A percentile compares a stretch with the other conserved stretches of the same genome.
Conservation (phyloP, 2,113 vertebrate species). For the Salminus brasiliensis region DNA sequence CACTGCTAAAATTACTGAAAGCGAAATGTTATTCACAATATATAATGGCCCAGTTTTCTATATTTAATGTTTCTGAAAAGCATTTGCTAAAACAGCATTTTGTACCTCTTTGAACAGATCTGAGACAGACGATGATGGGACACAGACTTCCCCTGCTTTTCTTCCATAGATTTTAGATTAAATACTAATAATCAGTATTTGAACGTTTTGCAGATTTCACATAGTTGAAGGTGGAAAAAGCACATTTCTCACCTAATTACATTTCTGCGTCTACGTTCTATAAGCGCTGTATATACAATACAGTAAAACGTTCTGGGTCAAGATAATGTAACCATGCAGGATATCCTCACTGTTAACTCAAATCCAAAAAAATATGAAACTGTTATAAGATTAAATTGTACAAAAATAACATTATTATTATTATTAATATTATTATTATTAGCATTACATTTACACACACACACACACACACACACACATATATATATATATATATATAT, state of each 20-base stretch:
- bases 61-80: not conserved
- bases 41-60: not conserved
- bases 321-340: not conserved
- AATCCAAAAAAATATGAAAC: not conserved
- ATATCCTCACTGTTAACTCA: not conserved
- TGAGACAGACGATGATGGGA: not conserved
- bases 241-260: not conserved
- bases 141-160: too few species aligned
- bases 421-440: constrained; percentile 7
- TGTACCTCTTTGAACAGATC: not conserved
- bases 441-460: constrained; percentile 27
- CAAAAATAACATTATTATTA: constrained; percentile 47
- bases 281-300: not conserved
- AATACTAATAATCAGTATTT: not conserved
- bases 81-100: not conserved
- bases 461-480: not conserved
- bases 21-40: too few species aligned
- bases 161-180: not conserved
- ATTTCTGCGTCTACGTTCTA: not conserved
- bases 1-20: not conserved
- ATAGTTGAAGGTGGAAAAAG: not conserved
- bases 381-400: constrained; percentile 15
- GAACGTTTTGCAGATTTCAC: not conserved
- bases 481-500: not conserved
- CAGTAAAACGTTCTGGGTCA: not conserved